A percentile compares a stretch with the other conserved stretches of the same genome.
phyloP scores from a whole-genome alignment of 2,113 vertebrate species.

The Lagopus muta region DNA sequence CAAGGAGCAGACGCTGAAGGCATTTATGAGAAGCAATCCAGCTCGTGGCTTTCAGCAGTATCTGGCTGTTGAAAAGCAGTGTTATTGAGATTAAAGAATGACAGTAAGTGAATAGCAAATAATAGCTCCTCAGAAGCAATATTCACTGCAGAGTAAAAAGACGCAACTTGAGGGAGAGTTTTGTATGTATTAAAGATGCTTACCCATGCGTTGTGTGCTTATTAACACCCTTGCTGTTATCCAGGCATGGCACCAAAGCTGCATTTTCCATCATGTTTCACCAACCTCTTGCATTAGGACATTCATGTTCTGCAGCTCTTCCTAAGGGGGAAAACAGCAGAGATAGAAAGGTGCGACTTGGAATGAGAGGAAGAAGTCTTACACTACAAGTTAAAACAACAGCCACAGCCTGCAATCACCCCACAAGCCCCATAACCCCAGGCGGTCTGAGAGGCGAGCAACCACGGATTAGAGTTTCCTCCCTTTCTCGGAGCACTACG shows the following conservation, averaged over 20 bases:
- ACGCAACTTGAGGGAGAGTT: background rate
- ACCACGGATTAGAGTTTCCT: background rate
- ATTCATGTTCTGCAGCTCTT: background rate
- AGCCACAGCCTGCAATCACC: background rate
- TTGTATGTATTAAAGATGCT: background rate
- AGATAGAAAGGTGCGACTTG: background rate
- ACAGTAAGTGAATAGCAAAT: background rate
- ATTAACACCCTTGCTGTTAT: background rate
- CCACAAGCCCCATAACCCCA: background rate
- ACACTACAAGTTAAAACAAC: background rate
- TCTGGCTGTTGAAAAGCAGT: background rate
- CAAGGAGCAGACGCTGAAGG: background rate
- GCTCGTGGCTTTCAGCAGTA: background rate
- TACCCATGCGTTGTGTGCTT: rapidly evolving
- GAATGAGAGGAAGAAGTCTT: background rate
- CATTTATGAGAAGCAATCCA: background rate
- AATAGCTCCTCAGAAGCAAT: background rate
- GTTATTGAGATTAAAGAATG: rapidly evolving
- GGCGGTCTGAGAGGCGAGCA: background rate
- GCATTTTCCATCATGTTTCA: rapidly evolving
- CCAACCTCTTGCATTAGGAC: background rate
- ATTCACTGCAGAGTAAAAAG: background rate
- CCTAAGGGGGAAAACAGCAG: background rate
- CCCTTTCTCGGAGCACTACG: background rate
- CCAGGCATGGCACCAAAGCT: background rate